Evolutionary conservation across 2,797 vertebrate genomes (phyloP).

Genomic region (Sebastes minor): DNA sequence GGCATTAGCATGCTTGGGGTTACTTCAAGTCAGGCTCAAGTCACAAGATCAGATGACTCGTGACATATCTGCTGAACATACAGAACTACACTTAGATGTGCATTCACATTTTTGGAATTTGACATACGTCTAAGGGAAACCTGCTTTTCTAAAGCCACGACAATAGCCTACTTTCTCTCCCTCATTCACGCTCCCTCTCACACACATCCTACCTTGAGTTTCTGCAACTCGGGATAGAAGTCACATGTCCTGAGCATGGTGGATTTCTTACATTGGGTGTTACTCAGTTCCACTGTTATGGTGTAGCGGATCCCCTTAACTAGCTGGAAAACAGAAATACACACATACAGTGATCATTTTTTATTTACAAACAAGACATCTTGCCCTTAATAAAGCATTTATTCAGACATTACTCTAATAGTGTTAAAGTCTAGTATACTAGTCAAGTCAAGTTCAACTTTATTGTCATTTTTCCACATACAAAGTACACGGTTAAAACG

Average conservation of each 20-base stretch:
- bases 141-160: not conserved
- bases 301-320: constrained; percentile 83
- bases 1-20: not conserved
- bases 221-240: constrained; percentile 78
- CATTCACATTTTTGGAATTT: not conserved
- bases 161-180: not conserved
- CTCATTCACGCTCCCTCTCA: not conserved
- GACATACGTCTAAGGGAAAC: not conserved
- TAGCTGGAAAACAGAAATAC: constrained; percentile 71
- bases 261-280: constrained; percentile 84
- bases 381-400: not conserved
- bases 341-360: not conserved
- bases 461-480: no score
- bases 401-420: not conserved
- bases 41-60: constrained; percentile 60
- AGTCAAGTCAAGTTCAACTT: no score
- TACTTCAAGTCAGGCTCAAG: constrained; percentile 28
- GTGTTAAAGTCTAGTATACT: no score
- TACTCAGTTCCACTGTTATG: constrained; percentile 82
- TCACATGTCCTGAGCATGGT: constrained; percentile 72
- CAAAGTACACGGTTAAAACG: no score
- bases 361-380: not conserved
- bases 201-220: constrained; percentile 78
- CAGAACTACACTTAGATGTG: not conserved
- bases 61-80: constrained; percentile 11